These are phyloP conservation scores for Emmelina monodactyla DNA, from an alignment of 2,888 invertebrate genomes.

Conservation along the genomic window DNA sequence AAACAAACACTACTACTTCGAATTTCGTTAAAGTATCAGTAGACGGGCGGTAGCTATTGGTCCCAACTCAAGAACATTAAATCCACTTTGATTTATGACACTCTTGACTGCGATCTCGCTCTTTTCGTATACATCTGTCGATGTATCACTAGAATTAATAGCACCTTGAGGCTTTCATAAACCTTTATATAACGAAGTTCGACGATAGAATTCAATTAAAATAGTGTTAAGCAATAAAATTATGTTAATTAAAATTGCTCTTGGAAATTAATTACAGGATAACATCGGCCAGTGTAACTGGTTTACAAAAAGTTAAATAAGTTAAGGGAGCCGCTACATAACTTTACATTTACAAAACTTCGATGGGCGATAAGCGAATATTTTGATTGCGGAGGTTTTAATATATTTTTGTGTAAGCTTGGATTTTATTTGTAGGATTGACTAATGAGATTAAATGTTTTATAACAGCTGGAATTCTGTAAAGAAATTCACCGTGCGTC, in stretches of 20 bases:
- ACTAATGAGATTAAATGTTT: conserved; percentile 32
- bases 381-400: background rate
- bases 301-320: background rate
- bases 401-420: no score
- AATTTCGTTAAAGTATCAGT: conserved; percentile 21
- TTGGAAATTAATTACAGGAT: background rate
- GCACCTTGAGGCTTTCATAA: conserved; percentile 4
- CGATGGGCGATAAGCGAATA: background rate
- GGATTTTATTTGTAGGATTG: conserved; percentile 29
- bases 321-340: background rate
- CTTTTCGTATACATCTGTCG: conserved; percentile 32
- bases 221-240: background rate
- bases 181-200: background rate
- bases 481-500: conserved; percentile 50
- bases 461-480: conserved; percentile 58
- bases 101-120: no score
- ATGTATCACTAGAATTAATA: conserved; percentile 13
- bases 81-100: conserved; percentile 44
- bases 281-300: background rate
- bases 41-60: conserved; percentile 32
- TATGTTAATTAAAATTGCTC: background rate
- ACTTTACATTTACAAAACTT: background rate
- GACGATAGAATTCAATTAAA: background rate
- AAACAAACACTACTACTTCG: conserved; percentile 51
- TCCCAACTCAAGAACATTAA: conserved; percentile 30